Base-by-base conservation (phyloP, 2,888 invertebrate genomes). In the Cephus nigrinus region DNA sequence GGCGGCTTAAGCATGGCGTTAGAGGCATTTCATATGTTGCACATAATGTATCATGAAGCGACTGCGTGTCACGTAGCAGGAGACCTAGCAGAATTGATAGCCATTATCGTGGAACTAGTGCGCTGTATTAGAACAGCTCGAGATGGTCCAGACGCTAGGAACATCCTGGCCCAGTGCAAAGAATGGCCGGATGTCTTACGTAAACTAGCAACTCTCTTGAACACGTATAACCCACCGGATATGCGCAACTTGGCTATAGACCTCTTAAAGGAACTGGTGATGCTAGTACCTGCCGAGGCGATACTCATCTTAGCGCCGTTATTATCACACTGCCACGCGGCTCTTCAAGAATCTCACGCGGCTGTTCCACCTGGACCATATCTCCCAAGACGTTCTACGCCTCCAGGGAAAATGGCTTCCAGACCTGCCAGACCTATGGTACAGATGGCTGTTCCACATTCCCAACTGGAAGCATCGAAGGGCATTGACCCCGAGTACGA, bases 21-120 rank as follows among this genome's bases (percentile, higher is more conserved):
- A 72, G 93, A 98, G 94, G 97, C 97, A 35, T 94, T 98, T 87
- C 96, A 96, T 92, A 97, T 97, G 82, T 93, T 98, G 80, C 98
- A 98, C 93, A 96, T 97, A 84, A 98, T 98, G 95, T 96, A 98
- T 90, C 97, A 98, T 87, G 98, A 98, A 92, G 98, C 98, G 23
- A 97, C 98, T 12, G 97, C 97, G 0, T 97, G 96, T 88, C 96
- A 97, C 90, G 96, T 97, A 30, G 95, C 95, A 0, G 95, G 95
- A 4, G 98, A 98, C 91, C 93, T 98, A 78, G 94, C 97, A 68
- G 97, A 98, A 85, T 94, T 98, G 73, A 93, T 98, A 81, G 94
- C 95, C 0, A 96, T 96, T 90, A 94, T 96, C 86, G 94, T 95
- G 76, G 94, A 96, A 80, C 92, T 96, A 32, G 93, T 95, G 76